A percentile compares a stretch with the other conserved stretches of the same genome.
Evolutionary conservation across 2,797 vertebrate genomes (phyloP).

Genomic region (Poeciliopsis turneri): DNA sequence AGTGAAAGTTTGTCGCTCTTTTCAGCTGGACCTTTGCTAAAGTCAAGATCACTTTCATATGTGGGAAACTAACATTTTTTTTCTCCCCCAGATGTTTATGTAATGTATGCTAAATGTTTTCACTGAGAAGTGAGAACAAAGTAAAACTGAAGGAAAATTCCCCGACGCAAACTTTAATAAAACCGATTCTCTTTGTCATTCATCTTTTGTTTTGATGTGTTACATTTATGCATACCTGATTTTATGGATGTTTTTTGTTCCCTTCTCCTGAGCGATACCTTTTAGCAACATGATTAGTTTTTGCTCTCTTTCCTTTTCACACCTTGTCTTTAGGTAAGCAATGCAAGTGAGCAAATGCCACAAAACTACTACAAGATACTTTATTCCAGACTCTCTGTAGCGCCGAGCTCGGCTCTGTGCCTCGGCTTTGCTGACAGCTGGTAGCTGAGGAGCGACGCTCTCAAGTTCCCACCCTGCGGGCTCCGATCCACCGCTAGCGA

Average conservation of each 20-base stretch:
- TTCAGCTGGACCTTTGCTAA: neutral
- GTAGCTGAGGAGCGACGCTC: slow-evolving; percentile 42
- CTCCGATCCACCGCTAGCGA: slow-evolving; percentile 35
- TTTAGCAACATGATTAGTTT: too few species aligned
- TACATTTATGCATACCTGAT: neutral
- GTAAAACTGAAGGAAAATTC: neutral
- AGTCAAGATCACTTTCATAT: neutral
- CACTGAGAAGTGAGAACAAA: neutral
- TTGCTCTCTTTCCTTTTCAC: too few species aligned
- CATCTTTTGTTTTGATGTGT: neutral
- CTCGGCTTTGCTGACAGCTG: slow-evolving; percentile 66
- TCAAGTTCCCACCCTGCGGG: slow-evolving; percentile 38
- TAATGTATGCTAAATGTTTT: neutral
- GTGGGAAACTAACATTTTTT: neutral
- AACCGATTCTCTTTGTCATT: neutral
- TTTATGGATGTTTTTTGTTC: neutral
- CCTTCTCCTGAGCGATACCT: too few species aligned
- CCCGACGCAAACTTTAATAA: too few species aligned
- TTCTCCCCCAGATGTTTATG: neutral
- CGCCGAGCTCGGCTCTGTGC: slow-evolving; percentile 22
- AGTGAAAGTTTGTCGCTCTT: neutral
- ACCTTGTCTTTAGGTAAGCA: too few species aligned
- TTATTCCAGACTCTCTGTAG: slow-evolving; percentile 47
- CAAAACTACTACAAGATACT: too few species aligned
- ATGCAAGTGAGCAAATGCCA: too few species aligned